Conservation (phyloP, 2,888 invertebrate genomes). For the Aphodius granarius region DNA sequence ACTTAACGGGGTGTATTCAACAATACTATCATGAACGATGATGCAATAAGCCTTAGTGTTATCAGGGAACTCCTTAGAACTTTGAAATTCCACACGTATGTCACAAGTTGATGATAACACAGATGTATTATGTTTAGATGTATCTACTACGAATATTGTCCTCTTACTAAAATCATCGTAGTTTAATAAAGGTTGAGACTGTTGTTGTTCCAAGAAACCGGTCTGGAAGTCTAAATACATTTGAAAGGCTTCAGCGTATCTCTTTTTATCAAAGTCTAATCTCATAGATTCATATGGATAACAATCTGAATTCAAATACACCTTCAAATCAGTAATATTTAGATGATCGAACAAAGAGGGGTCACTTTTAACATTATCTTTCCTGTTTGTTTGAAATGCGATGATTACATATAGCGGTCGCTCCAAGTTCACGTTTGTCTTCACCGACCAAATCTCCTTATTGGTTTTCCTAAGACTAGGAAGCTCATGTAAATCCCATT, state of each 20-base stretch:
- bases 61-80: background rate
- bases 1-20: background rate
- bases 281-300: constrained; percentile 26
- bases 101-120: constrained; percentile 4
- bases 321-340: constrained; percentile 14
- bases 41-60: constrained; percentile 7
- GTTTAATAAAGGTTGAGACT: background rate
- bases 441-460: constrained; percentile 18
- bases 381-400: constrained; percentile 13
- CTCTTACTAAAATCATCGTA: constrained; percentile 5
- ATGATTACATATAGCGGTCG: constrained; percentile 22
- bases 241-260: constrained; percentile 9
- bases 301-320: constrained; percentile 25
- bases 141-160: constrained; percentile 6
- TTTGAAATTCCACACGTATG: constrained; percentile 10
- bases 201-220: background rate
- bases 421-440: constrained; percentile 18
- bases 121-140: background rate
- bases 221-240: constrained; percentile 16
- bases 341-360: constrained; percentile 6
- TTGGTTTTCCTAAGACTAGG: constrained; percentile 5
- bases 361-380: constrained; percentile 1
- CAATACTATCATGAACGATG: constrained; percentile 13
- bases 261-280: constrained; percentile 15
- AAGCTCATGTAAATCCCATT: constrained; percentile 23